Evolutionary conservation across 2,888 invertebrate species (phyloP), one percentile per base, ranked within the genome.

Genomic region (Teleiodes luculella): DNA sequence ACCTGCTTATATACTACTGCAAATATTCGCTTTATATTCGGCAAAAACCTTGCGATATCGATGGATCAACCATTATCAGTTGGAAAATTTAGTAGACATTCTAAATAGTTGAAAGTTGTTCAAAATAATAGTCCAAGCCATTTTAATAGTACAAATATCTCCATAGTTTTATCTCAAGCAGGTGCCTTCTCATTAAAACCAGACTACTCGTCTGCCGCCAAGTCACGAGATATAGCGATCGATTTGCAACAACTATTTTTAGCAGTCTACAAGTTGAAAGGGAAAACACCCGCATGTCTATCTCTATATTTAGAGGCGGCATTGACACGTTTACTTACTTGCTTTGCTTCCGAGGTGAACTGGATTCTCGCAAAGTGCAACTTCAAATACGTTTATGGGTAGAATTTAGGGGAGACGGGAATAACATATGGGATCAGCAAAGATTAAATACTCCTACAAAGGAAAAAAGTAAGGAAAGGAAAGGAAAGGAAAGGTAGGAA

Each of bases 251-350:
- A 14, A 7, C 46, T 49, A 36, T 36, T 31, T 28, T 31, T 24
- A 36, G 36, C 24, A 16, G 20, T 18, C 35, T 31, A 51, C 41
- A 41, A 18, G 31, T 47, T 45, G 50, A 55, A 52, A 52, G 55
- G 41, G 57, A 57, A 57, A 57, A 54, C 45, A 43, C 60, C 57
- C 60, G 60, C 54, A 60, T 57, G 11, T 31, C 28, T 35, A 31
- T 41, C 28, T 28, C 57, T 56, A 56, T 54, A 55, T 57, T 55
- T 58, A 58, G 60, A 39, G 37, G 31, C 52, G 58, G 47, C 58
- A 60, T 57, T 60, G 60, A 57, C 56, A 56, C 16, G 48, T 45
- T 56, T 53, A 51, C 56, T 35, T 39, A 20, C 51, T 39, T 41
- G 10, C 24, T 18, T 41, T 30, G 47, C 33, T 47, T 51, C 51